These are phyloP conservation scores for Prinia subflava DNA, from an alignment of 2,113 vertebrate species.

Conservation along the genomic window DNA sequence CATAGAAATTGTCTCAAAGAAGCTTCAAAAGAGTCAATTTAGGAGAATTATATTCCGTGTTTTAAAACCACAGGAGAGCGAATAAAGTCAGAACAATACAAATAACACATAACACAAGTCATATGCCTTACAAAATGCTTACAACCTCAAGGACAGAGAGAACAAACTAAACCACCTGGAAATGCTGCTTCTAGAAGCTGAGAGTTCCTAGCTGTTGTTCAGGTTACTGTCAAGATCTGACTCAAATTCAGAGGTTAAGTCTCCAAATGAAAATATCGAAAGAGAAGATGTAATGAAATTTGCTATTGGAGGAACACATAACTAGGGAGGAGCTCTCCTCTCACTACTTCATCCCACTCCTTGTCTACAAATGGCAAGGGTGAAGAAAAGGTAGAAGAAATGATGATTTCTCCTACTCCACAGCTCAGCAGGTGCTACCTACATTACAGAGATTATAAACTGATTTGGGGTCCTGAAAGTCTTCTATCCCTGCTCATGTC, in stretches of 20 bases:
- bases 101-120: background rate
- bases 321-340: background rate
- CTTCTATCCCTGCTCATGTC: background rate
- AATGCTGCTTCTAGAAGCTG: background rate
- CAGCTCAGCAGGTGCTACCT: rapidly evolving
- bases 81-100: background rate
- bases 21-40: background rate
- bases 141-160: background rate
- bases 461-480: background rate
- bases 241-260: background rate
- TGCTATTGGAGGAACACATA: background rate
- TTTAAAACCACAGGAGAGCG: background rate
- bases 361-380: background rate
- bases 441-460: background rate
- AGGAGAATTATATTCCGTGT: background rate
- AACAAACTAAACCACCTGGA: background rate
- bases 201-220: background rate
- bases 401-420: background rate
- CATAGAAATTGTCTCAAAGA: background rate
- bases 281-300: background rate
- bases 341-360: background rate
- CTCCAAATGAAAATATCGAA: background rate
- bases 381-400: background rate
- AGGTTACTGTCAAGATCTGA: background rate
- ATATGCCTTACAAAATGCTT: background rate